Percentiles rank a stretch among this genome's conserved stretches.
Conservation (phyloP, 2,113 vertebrate species). For the Anhinga rufa region DNA sequence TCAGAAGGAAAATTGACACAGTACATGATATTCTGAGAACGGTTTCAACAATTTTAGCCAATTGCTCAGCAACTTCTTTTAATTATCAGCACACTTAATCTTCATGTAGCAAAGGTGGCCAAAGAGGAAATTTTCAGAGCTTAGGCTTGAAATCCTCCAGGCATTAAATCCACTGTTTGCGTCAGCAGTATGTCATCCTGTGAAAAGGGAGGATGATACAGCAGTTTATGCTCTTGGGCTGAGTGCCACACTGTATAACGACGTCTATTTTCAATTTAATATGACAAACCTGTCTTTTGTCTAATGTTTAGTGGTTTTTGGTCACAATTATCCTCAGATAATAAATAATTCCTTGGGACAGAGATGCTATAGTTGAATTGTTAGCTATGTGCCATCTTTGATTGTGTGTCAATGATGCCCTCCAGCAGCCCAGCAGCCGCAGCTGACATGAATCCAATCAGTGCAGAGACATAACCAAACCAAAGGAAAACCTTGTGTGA, state of each 20-base stretch:
- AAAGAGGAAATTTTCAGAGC: neutral
- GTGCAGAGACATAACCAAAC: neutral
- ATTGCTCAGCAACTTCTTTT: neutral
- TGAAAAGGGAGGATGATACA: neutral
- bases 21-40: neutral
- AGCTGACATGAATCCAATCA: neutral
- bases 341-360: neutral
- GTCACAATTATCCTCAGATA: neutral
- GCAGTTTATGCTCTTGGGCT: neutral
- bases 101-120: neutral
- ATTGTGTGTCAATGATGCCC: neutral
- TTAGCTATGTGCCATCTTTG: neutral
- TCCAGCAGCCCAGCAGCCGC: neutral
- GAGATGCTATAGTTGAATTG: neutral
- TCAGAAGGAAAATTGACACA: neutral
- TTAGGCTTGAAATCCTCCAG: neutral
- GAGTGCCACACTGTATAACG: neutral
- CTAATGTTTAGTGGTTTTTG: neutral
- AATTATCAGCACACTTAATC: neutral
- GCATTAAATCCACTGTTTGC: neutral
- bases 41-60: neutral
- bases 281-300: neutral
- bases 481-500: neutral
- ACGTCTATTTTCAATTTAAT: neutral
- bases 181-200: neutral